Evolutionary conservation across 2,113 vertebrate species (phyloP), one percentile per base, ranked within the genome.

Genomic region (Limanda limanda): DNA sequence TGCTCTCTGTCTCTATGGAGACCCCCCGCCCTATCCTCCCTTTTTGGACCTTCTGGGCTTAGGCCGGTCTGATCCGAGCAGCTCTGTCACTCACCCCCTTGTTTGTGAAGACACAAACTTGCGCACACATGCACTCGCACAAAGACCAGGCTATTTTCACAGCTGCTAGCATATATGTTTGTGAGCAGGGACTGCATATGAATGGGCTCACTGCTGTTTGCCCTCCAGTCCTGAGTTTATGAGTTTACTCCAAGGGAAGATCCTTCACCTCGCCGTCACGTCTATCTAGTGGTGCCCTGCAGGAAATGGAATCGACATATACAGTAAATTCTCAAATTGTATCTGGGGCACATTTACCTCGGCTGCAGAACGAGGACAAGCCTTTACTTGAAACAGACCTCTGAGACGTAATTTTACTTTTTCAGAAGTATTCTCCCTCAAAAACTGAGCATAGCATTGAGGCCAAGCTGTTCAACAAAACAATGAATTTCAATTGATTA

Each of bases 131-230:
- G 56, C 57, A 59, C 48, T 0, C n/a, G 40, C 40, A 37, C 21
- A 55, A 23, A 59, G 4, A 45, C 61, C 24, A 23, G 47, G 55
- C 70, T 67, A 69, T 81, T 84, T 81, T 79, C 81, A 5, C 71
- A 62, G 52, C 65, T 73, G 55, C 74, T 55, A 18, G 67, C 74
- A 45, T 18, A 81, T 63, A 74, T 25, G 51, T 76, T 56, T 78
- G 27, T 66, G 63, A 45, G 68, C 61, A 73, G 68, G 45, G 13
- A 21, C 74, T 77, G 77, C 42, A 73, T 86, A 71, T 76, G 63
- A 82, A 87, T 79, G 74, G 84, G 27, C 65, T 73, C 17, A 55
- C 77, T 70, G 75, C 82, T 71, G 79, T 74, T 58, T 78, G 68
- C 73, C 79, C 80, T 58, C 56, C 25, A 72, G 80, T 65, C 76